Percentiles rank a stretch among this genome's conserved stretches.
Evolutionary conservation across 2,113 vertebrate genomes (phyloP).

Genomic region (Petaurus breviceps): DNA sequence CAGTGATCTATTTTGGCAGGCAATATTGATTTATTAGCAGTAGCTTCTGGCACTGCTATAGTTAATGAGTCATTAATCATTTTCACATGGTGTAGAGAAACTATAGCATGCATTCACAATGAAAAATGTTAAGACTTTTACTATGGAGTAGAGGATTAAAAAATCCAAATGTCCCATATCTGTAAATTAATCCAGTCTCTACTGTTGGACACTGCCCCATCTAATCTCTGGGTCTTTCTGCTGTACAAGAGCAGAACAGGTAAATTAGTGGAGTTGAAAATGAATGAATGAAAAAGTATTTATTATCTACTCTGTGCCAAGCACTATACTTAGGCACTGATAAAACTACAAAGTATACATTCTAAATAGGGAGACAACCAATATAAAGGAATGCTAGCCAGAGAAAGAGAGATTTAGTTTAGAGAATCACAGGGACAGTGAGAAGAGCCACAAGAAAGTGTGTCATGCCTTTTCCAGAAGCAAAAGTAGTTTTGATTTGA

Average conservation of each 20-base stretch:
- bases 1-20: constrained; percentile 37
- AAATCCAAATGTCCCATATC: constrained; percentile 9
- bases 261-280: neutral
- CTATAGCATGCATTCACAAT: constrained; percentile 27
- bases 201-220: neutral
- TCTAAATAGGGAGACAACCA: neutral
- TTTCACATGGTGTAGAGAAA: constrained; percentile 42
- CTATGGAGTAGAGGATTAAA: constrained; percentile 35
- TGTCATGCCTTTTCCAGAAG: neutral
- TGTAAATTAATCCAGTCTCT: constrained; percentile 11
- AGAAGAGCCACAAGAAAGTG: neutral
- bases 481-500: neutral
- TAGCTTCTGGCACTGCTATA: constrained; percentile 52
- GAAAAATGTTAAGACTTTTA: constrained; percentile 42
- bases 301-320: neutral
- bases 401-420: neutral
- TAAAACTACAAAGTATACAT: neutral
- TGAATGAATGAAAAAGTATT: neutral
- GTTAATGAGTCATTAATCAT: constrained; percentile 55
- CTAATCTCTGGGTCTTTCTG: neutral
- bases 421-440: neutral
- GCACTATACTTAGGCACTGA: neutral
- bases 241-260: neutral
- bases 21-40: constrained; percentile 50
- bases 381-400: neutral